A percentile compares a stretch with the other conserved stretches of the same genome.
These are phyloP conservation scores for Scaptomyza polygonia DNA, from an alignment of 2,888 invertebrate genomes.

Conservation along the genomic window DNA sequence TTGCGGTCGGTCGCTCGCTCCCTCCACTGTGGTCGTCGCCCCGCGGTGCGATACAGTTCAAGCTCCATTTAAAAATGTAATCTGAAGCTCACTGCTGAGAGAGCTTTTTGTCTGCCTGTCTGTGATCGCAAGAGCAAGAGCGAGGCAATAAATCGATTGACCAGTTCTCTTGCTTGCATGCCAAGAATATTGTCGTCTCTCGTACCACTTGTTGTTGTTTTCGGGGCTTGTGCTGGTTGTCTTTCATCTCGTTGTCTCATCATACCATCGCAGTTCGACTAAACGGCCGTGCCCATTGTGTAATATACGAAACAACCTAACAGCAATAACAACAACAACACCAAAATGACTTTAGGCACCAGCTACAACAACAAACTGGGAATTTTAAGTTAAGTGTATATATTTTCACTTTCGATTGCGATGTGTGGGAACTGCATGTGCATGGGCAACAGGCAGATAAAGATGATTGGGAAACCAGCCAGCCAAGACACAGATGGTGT, in stretches of 20 bases:
- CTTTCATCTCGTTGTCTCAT: slow-evolving; percentile 35
- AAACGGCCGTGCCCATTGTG: slow-evolving; percentile 60
- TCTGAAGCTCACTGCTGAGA: slow-evolving; percentile 30
- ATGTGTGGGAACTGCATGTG: slow-evolving; percentile 54
- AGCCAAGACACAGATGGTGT: slow-evolving; percentile 19
- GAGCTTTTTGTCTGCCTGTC: slow-evolving; percentile 30
- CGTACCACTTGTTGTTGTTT: slow-evolving; percentile 30
- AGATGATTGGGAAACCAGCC: slow-evolving; percentile 6
- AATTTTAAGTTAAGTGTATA: slow-evolving; percentile 32
- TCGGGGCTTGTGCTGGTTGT: slow-evolving; percentile 23
- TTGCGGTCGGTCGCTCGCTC: slow-evolving; percentile 34
- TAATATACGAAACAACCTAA: slow-evolving; percentile 55
- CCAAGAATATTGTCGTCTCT: slow-evolving; percentile 66
- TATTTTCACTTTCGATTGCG: slow-evolving; percentile 67
- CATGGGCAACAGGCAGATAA: slow-evolving; percentile 25
- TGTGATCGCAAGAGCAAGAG: slow-evolving; percentile 26
- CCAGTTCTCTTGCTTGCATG: slow-evolving; percentile 64
- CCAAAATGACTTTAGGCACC: slow-evolving; percentile 40
- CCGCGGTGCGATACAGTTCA: slow-evolving; percentile 71
- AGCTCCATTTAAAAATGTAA: slow-evolving; percentile 68
- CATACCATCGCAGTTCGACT: slow-evolving; percentile 24
- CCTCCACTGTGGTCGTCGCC: slow-evolving; percentile 43
- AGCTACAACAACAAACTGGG: slow-evolving; percentile 23
- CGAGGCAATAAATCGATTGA: slow-evolving; percentile 58
- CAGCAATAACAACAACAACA: slow-evolving; percentile 20